Evolutionary conservation across 2,797 vertebrate species (phyloP), one percentile per base, ranked within the genome.

Genomic region (Monodelphis domestica): DNA sequence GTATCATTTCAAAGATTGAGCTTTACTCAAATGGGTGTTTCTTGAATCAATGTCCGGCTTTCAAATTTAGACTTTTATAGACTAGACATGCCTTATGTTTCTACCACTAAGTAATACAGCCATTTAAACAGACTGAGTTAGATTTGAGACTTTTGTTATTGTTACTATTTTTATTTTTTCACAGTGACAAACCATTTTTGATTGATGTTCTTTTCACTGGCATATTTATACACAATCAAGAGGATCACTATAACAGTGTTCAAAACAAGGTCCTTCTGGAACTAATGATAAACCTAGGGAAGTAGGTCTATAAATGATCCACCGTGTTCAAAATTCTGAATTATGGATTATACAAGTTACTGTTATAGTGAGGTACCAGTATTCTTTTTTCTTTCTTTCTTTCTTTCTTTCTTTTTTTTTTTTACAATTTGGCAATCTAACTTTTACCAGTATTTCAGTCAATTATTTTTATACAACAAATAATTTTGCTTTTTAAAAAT

Each of bases 401-500:
- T n/a, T n/a, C n/a, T n/a, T n/a, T n/a, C n/a, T n/a, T n/a, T n/a
- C n/a, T n/a, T n/a, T n/a, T n/a, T n/a, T n/a, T n/a, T 89, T 87
- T 93, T 90, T 50, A 84, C 70, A 84, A 26, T 84, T 84, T 50
- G 21, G 70, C 38, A 95, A 4, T 93, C 56, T 45, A 92, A 90
- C 57, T 97, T 97, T 96, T 94, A 96, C 54, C 50, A 95, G 15
- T 92, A 96, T 38, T 94, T 78, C 91, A 94, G 97, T 87, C 38
- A 96, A 94, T 45, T 91, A 28, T 53, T 93, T 97, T 96, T 90
- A 95, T 56, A 95, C 4, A 93, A 94, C 95, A 17, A 94, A 90
- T 96, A 95, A 89, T 63, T 96, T 94, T 96, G 91, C 1, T 54
- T 94, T 70, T 91, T 96, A 0, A 88, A 93, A 88, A 93, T 29